These are phyloP conservation scores for Chelonoidis abingdonii DNA, from an alignment of 2,113 vertebrate genomes.

Conservation along the genomic window DNA sequence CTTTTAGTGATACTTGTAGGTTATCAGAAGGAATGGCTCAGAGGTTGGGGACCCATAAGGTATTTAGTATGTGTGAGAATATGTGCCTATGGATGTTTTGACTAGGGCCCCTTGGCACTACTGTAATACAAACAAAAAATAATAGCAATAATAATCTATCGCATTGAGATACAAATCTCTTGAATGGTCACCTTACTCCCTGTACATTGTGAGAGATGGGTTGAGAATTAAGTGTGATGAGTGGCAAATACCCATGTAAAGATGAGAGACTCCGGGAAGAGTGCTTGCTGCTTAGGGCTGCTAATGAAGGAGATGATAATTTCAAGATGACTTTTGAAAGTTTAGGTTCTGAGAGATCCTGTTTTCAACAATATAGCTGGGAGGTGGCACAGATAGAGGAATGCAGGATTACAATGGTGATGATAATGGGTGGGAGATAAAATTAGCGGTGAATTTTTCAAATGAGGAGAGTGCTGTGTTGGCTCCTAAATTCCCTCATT, in stretches of 20 bases:
- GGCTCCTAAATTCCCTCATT: background rate
- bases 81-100: background rate
- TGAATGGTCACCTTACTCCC: background rate
- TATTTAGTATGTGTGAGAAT: background rate
- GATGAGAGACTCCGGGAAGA: background rate
- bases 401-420: background rate
- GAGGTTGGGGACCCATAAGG: background rate
- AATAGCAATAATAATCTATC: background rate
- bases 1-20: background rate
- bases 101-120: background rate
- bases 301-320: background rate
- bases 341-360: background rate
- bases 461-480: rapidly evolving
- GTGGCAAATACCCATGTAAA: background rate
- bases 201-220: background rate
- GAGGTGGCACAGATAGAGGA: background rate
- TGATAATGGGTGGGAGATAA: background rate
- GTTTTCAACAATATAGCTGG: background rate
- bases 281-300: background rate
- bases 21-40: background rate
- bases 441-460: background rate
- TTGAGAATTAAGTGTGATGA: background rate
- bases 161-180: background rate
- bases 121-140: background rate
- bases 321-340: background rate